Conservation (phyloP, 2,113 vertebrate species). For the Rattus rattus region DNA sequence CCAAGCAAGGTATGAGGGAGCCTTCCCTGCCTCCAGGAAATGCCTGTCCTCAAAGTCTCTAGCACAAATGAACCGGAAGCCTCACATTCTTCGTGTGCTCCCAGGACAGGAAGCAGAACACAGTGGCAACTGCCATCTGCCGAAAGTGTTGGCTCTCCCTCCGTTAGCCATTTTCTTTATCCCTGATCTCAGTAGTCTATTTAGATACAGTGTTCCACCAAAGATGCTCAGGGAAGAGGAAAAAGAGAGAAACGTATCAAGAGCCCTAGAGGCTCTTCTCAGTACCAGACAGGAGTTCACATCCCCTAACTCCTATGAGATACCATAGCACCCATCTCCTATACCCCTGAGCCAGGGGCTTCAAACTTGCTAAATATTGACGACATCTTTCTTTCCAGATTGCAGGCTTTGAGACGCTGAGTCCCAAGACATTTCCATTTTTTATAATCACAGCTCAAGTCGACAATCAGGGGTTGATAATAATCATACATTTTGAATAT, state of each 20-base stretch:
- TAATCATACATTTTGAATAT: not conserved
- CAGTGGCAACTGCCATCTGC: not conserved
- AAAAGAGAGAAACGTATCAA: not conserved
- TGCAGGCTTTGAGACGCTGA: not conserved
- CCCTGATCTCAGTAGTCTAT: not conserved
- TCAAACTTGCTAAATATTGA: not conserved
- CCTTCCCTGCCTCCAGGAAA: not conserved
- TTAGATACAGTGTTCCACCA: too few relatives aligned
- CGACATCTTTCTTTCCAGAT: not conserved
- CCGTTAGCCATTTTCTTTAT: not conserved
- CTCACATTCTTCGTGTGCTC: too few relatives aligned
- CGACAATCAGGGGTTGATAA: not conserved
- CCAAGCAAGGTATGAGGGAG: not conserved
- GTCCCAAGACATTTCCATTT: not conserved
- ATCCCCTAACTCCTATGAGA: not conserved
- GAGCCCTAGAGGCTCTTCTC: not conserved
- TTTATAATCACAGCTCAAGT: not conserved
- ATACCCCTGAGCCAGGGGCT: not conserved
- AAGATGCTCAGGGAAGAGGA: not conserved
- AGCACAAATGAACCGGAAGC: not conserved
- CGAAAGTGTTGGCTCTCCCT: not conserved
- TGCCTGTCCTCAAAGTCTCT: not conserved
- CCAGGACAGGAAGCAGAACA: not conserved
- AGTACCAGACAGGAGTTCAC: not conserved
- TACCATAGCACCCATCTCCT: not conserved